Base-by-base conservation (phyloP, 2,797 vertebrate genomes). In the Enteromius argenteus region DNA sequence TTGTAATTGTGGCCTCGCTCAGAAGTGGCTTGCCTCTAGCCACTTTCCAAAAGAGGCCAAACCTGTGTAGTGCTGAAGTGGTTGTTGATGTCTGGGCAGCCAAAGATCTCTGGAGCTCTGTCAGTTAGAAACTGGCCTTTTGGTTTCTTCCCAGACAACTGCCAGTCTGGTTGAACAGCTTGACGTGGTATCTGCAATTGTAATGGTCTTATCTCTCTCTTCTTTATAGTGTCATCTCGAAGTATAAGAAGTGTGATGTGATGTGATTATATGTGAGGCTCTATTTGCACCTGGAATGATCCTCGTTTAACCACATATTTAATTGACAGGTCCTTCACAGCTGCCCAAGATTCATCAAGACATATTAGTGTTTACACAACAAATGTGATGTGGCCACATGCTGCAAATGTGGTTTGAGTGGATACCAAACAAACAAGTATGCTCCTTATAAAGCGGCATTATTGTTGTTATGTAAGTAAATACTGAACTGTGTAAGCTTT, bases 11-110 rank as follows among this genome's bases (percentile, higher is more conserved):
- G 17, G 15, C 23, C 46, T 53, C 17, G 0, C 46, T 74, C 46
- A 75, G 21, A 75, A 58, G 13, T 15, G 51, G 35, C 51, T 27
- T 58, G 66, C 51, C 37, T 81, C 51, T 44, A 72, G 51, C 23
- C 39, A 60, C 23, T 78, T 37, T 78, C 15, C 2, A 46, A 35
- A 53, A 79, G 56, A 64, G 23, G 39, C 42, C 32, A 62, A 77
- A 46, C 37, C 39, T 44, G 75, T 78, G 21, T 64, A 78, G n/a
- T 60, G 39, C 17, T 78, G 23, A 78, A 81, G 37, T 32, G 39
- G n/a, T 35, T 72, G 37, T 30, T 71, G 17, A 60, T 81, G 37
- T 62, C 67, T 62, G 39, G 19, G 23, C 79, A 72, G 35, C 5
- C 79, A 60, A 60, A 67, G n/a, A 42, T 23, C 30, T 49, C 11